Evolutionary conservation across 2,113 vertebrate genomes (phyloP).

Genomic region (Nanger granti): DNA sequence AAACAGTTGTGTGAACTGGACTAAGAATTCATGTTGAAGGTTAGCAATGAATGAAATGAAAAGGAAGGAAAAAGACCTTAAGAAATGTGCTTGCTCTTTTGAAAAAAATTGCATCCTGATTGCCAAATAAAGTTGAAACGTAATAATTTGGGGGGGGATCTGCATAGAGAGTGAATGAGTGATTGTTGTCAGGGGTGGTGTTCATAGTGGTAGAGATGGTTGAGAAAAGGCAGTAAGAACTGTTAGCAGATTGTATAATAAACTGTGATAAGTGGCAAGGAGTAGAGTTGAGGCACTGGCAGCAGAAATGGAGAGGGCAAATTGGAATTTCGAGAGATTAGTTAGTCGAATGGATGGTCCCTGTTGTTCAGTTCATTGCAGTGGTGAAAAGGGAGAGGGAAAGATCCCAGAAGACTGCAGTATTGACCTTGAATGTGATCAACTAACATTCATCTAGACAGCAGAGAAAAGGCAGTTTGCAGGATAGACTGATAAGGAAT

Average conservation of each 20-base stretch:
- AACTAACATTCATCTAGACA: not conserved
- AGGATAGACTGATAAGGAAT: not conserved
- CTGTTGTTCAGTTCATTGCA: not conserved
- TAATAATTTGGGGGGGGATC: not conserved
- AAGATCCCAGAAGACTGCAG: not conserved
- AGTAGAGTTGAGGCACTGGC: not conserved
- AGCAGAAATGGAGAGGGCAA: not conserved
- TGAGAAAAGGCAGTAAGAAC: not conserved
- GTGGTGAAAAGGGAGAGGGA: not conserved
- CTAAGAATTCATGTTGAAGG: not conserved
- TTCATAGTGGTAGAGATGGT: not conserved
- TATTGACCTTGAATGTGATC: not conserved
- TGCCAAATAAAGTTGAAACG: not conserved
- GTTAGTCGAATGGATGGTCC: not conserved
- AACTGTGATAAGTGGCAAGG: not conserved
- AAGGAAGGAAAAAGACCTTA: not conserved
- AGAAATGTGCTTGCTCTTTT: not conserved
- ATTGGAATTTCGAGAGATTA: not conserved
- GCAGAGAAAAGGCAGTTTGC: not conserved
- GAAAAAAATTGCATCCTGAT: not conserved
- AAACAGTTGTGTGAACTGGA: not conserved
- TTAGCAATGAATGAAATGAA: not conserved
- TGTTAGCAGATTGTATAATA: not conserved
- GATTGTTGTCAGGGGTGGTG: not conserved
- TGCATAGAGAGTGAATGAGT: not conserved